Evolutionary conservation across 2,113 vertebrate species (phyloP), one percentile per base, ranked within the genome.

Genomic region (Bubo blakistoni): DNA sequence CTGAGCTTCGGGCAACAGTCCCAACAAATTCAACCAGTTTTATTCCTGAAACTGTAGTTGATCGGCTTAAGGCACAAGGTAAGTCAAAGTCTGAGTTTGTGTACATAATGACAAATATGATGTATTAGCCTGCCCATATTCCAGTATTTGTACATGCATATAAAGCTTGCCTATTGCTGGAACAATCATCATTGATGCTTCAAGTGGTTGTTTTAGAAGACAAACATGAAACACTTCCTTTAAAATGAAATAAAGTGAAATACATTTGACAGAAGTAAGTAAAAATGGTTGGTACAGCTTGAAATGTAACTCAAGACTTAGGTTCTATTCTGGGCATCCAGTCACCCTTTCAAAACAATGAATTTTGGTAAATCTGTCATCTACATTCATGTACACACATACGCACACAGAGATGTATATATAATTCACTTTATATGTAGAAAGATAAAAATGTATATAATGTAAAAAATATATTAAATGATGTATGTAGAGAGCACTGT

Each of bases 21-120:
- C 91, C 88, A 17, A 92, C 93, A 14, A 86, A 97, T 32, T 95
- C 87, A 9, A 13, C 88, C 32, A 69, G 42, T 92, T 92, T 97
- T 69, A 69, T 95, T 44, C 97, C 98, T 6, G 98, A 98, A 52
- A 67, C 98, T 21, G 91, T 97, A 14, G 96, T 73, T 36, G 98
- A 97, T 96, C 98, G 98, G 71, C 98, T 99, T 62, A 97, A 81
- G 25, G 97, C 98, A 91, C 99, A 99, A 98, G 99, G 99, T 99
- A 96, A 80, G 30, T 44, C 65, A 52, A 16, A n/a, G n/a, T 55
- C 47, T 42, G 24, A n/a, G 27, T 62, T 72, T 57, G n/a, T 49
- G 29, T 26, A 30, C 5, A 5, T 59, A 49, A 11, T 62, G 32
- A 38, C 47, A 21, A 44, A 32, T 18, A 8, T 0, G 2, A 13